Evolutionary conservation across 1,140 invertebrate species (phyloP).

Genomic region (Drosophila hydei): DNA sequence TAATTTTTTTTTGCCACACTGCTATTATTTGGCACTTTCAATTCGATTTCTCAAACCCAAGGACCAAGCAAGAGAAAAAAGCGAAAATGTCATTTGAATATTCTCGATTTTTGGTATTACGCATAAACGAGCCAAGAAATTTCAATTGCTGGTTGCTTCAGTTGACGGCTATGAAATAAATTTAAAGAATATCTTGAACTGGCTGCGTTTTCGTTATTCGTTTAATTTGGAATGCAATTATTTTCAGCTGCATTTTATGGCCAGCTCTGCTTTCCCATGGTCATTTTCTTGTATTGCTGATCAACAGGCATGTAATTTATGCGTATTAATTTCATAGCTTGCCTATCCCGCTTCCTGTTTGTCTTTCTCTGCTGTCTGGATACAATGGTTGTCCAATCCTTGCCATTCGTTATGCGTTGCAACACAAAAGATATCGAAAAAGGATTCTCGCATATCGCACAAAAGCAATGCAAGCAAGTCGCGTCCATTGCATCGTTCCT

Average conservation of each 20-base stretch:
- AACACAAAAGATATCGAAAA: slow-evolving; percentile 69
- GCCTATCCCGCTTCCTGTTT: slow-evolving; percentile 75
- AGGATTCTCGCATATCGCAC: slow-evolving; percentile 39
- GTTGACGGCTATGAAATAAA: background rate
- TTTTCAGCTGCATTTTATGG: slow-evolving; percentile 13
- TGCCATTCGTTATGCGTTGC: slow-evolving; percentile 56
- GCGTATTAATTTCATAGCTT: slow-evolving; percentile 77
- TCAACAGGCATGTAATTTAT: slow-evolving; percentile 69
- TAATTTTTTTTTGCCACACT: background rate
- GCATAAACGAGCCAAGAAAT: no score
- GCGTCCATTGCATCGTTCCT: slow-evolving; percentile 51
- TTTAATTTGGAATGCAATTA: slow-evolving; percentile 14
- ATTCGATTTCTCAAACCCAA: no score
- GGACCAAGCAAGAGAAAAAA: background rate
- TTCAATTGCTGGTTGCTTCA: no score
- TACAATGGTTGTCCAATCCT: slow-evolving; percentile 28
- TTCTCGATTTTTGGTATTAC: no score
- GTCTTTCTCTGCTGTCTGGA: slow-evolving; percentile 5
- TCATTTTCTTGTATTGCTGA: slow-evolving; percentile 24
- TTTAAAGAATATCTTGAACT: background rate
- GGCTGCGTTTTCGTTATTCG: background rate
- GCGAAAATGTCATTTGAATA: no score
- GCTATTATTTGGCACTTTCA: slow-evolving; percentile 2
- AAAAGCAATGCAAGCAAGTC: slow-evolving; percentile 59
- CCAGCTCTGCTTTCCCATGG: slow-evolving; percentile 55